Conservation (phyloP, 2,797 vertebrate genomes). For the Enteromius thamalakanensis region DNA sequence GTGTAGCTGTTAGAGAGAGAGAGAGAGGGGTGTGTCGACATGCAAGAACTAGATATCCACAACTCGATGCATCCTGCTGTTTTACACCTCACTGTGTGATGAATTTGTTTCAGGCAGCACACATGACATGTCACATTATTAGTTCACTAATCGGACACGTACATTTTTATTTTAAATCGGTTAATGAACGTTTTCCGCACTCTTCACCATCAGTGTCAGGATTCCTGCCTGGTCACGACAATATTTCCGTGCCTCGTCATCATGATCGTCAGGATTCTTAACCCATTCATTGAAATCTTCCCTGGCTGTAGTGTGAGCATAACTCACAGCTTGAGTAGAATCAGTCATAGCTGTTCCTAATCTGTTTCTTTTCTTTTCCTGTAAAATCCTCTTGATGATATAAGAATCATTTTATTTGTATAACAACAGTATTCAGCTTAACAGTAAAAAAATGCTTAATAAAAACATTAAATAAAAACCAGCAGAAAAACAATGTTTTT, state of each 20-base stretch:
- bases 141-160: neutral
- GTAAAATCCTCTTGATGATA: neutral
- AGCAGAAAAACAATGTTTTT: neutral
- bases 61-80: neutral
- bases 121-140: neutral
- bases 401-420: slow-evolving; percentile 3
- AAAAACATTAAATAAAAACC: neutral
- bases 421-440: neutral
- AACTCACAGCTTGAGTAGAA: slow-evolving; percentile 19
- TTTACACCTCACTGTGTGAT: slow-evolving; percentile 8
- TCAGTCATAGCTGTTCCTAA: neutral
- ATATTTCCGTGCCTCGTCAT: slow-evolving; percentile 61
- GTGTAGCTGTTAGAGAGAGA: slow-evolving; percentile 40
- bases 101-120: neutral
- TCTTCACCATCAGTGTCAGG: slow-evolving; percentile 20
- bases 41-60: slow-evolving; percentile 15
- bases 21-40: slow-evolving; percentile 44
- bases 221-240: slow-evolving; percentile 59
- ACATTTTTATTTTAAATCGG: neutral
- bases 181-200: neutral
- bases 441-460: neutral
- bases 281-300: slow-evolving; percentile 51
- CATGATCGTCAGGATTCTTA: slow-evolving; percentile 55
- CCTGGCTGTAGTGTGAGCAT: slow-evolving; percentile 24
- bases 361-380: slow-evolving; percentile 2